Percentiles rank a stretch among this genome's conserved stretches.
Conservation (phyloP, 1,140 invertebrate species). For the Drosophila willistoni region DNA sequence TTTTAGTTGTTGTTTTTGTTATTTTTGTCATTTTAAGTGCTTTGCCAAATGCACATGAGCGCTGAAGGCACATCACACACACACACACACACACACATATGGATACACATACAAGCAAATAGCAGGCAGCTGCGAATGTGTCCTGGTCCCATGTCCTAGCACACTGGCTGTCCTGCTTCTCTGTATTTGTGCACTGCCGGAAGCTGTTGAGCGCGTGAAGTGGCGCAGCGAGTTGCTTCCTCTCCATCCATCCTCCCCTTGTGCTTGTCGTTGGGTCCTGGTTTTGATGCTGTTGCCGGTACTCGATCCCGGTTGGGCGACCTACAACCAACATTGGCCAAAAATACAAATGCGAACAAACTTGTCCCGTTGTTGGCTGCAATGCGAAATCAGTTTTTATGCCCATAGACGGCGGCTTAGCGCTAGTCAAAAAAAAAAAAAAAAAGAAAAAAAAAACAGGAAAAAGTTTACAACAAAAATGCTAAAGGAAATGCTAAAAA, state of each 20-base stretch:
- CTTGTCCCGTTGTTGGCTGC: slow-evolving; percentile 60
- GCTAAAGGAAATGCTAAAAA: slow-evolving; percentile 56
- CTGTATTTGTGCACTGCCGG: slow-evolving; percentile 34
- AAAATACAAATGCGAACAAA: slow-evolving; percentile 52
- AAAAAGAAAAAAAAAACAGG: background rate
- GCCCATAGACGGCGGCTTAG: slow-evolving; percentile 27
- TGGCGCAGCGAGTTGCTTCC: slow-evolving; percentile 10
- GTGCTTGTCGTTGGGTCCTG: background rate
- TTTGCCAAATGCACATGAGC: slow-evolving; percentile 65
- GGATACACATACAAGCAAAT: slow-evolving; percentile 33
- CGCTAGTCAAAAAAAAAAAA: slow-evolving; percentile 28
- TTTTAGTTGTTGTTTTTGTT: slow-evolving; percentile 38
- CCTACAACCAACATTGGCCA: slow-evolving; percentile 59
- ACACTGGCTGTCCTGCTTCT: slow-evolving; percentile 6
- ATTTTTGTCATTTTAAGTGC: slow-evolving; percentile 71
- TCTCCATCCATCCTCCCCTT: background rate
- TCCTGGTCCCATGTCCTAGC: slow-evolving; percentile 28
- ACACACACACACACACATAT: slow-evolving; percentile 24
- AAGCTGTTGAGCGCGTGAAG: slow-evolving; percentile 62
- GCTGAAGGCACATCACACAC: slow-evolving; percentile 53
- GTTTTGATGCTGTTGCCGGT: background rate
- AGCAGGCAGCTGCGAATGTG: slow-evolving; percentile 20
- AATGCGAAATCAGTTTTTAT: slow-evolving; percentile 56
- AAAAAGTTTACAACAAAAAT: slow-evolving; percentile 18
- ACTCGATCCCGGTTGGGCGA: slow-evolving; percentile 22